Base-by-base conservation (phyloP, 2,113 vertebrate genomes). In the Gallinago undulata region DNA sequence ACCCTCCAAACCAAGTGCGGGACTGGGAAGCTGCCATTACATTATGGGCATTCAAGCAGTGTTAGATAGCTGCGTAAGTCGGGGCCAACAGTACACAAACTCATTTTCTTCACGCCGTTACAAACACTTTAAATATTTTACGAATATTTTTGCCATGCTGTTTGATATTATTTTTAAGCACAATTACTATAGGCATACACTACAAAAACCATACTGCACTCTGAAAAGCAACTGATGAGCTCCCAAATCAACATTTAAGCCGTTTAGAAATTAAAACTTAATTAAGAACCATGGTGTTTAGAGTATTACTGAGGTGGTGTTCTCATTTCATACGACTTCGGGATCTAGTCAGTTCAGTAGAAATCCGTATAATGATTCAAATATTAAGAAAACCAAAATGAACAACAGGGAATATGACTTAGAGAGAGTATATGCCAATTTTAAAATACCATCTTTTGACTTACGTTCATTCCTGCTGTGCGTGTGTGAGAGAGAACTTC, bases 231-330 rank as follows among this genome's bases (percentile, higher is more conserved):
- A 55, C 13, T 24, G 11, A 86, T 87, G 66, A 92, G 48, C 66
- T 91, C 89, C 39, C 53, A 83, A 70, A 87, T 59, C 43, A 91
- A 87, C 43, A 89, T 59, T 83, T 59, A 94, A 87, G 78, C 14
- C 81, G 63, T 91, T 69, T 80, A 88, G 70, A 96, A 95, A 96
- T 84, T 81, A 76, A 93, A 93, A 88, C 55, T 91, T 76, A 35
- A 85, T 94, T 89, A 96, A 91, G 30, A 95, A 92, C 47, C 13
- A 68, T 31, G 11, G 28, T 3, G 24, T 60, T 92, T 90, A 67
- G 48, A 83, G 53, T 60, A 67, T 72, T 84, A 78, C 31, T 51
- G 51, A 93, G 55, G 51, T 84, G 39, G 48, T 75, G 51, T 39
- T 91, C 60, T 94, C 47, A 78, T 88, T 90, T 94, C 76, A 51